These are phyloP conservation scores for Alviniconcha strummeri DNA, from an alignment of 2,888 invertebrate species.

Conservation along the genomic window DNA sequence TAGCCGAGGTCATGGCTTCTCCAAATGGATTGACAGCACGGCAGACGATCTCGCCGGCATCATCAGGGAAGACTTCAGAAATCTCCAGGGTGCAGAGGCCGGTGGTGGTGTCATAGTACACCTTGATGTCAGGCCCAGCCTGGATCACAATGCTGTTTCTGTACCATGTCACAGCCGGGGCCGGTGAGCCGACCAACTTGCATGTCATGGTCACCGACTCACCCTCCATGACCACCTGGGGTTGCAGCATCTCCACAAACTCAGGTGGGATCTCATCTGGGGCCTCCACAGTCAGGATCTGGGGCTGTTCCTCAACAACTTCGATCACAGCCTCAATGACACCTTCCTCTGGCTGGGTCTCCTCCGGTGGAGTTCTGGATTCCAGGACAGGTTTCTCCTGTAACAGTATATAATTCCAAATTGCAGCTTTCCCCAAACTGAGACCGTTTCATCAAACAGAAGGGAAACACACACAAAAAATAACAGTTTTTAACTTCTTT, in stretches of 20 bases:
- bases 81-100: conserved; percentile 86
- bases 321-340: conserved; percentile 48
- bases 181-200: conserved; percentile 63
- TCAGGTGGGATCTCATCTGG: conserved; percentile 64
- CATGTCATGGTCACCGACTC: conserved; percentile 62
- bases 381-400: conserved; percentile 44
- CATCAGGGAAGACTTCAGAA: conserved; percentile 96
- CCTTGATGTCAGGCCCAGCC: conserved; percentile 61
- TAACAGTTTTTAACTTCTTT: too few species aligned
- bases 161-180: conserved; percentile 67
- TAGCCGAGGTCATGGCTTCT: conserved; percentile 87
- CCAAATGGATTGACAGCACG: conserved; percentile 96
- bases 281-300: conserved; percentile 47
- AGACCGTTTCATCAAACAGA: neutral
- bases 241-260: conserved; percentile 67
- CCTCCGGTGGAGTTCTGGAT: conserved; percentile 44
- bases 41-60: conserved; percentile 96
- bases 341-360: conserved; percentile 49
- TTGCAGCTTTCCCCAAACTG: too few species aligned
- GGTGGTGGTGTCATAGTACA: conserved; percentile 61
- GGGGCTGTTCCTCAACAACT: conserved; percentile 49
- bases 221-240: conserved; percentile 66
- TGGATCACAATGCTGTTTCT: conserved; percentile 58
- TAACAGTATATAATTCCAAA: conserved; percentile 11
- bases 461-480: too few species aligned